Evolutionary conservation across 2,113 vertebrate species (phyloP).

Genomic region (Channa argus): DNA sequence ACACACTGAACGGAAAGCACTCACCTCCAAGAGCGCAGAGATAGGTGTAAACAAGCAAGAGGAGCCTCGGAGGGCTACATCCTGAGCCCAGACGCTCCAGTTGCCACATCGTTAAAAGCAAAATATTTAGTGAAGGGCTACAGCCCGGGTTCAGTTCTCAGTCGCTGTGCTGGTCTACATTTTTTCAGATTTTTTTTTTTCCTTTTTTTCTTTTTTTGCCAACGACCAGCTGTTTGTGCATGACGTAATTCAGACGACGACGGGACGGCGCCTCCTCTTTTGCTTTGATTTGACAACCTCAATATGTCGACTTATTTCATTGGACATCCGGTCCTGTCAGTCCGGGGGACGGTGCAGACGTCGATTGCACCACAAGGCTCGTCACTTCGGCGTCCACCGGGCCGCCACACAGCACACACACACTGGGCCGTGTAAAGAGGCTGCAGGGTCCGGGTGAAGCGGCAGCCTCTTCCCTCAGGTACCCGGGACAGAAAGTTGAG

Average conservation of each 20-base stretch:
- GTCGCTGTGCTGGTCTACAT: constrained; percentile 84
- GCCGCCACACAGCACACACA: constrained; percentile 27
- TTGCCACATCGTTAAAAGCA: constrained; percentile 80
- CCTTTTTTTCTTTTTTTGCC: constrained; percentile 56
- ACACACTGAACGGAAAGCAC: constrained; percentile 57
- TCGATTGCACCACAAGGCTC: constrained; percentile 72
- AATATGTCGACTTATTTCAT: constrained; percentile 67
- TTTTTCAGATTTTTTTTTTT: constrained; percentile 75
- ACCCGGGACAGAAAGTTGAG: constrained; percentile 31
- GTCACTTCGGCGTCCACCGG: constrained; percentile 46
- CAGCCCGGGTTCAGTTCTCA: constrained; percentile 80
- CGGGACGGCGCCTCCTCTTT: constrained; percentile 74
- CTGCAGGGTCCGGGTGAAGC: constrained; percentile 33
- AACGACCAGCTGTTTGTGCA: constrained; percentile 86
- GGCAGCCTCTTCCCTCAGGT: constrained; percentile 23
- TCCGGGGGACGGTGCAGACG: constrained; percentile 63
- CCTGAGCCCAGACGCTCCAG: constrained; percentile 73
- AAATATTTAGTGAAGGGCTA: constrained; percentile 64
- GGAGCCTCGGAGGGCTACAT: constrained; percentile 77
- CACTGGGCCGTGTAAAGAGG: constrained; percentile 11
- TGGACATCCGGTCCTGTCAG: constrained; percentile 71
- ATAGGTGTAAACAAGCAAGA: constrained; percentile 79
- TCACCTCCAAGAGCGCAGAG: constrained; percentile 84
- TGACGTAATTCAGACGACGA: constrained; percentile 83
- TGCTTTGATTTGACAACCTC: constrained; percentile 78